Percentiles rank a stretch among this genome's conserved stretches.
Evolutionary conservation across 2,113 vertebrate genomes (phyloP).

Genomic region (Zeus faber): DNA sequence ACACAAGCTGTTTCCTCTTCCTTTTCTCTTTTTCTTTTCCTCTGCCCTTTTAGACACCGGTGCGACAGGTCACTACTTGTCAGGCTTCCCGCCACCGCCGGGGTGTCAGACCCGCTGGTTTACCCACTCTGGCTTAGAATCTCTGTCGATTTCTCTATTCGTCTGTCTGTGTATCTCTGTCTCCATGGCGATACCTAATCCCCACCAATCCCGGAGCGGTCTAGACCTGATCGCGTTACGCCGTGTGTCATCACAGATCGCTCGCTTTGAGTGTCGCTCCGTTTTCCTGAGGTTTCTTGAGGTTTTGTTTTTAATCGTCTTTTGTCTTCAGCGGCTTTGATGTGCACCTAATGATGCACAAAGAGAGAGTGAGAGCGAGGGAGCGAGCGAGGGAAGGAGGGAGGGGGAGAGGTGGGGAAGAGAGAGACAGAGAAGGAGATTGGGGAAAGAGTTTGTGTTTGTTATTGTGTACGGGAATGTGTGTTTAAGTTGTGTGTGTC

Average conservation of each 20-base stretch:
- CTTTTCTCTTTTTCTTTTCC: slow-evolving; percentile 53
- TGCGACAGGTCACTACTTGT: slow-evolving; percentile 67
- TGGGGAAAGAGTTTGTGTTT: too few relatives aligned
- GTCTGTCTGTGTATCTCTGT: slow-evolving; percentile 37
- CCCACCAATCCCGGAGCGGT: slow-evolving; percentile 55
- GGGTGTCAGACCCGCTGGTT: slow-evolving; percentile 43
- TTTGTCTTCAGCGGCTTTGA: too few relatives aligned
- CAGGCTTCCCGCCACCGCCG: slow-evolving; percentile 54
- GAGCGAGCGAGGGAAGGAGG: too few relatives aligned
- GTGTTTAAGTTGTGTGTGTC: not conserved
- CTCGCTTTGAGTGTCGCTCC: too few relatives aligned
- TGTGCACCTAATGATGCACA: too few relatives aligned
- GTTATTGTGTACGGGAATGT: not conserved
- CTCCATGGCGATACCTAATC: slow-evolving; percentile 63
- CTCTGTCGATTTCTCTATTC: slow-evolving; percentile 20
- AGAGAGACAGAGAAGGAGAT: too few relatives aligned
- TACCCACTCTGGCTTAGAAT: slow-evolving; percentile 5
- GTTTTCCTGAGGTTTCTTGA: slow-evolving; percentile 29
- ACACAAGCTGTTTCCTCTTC: not conserved
- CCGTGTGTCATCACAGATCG: slow-evolving; percentile 53
- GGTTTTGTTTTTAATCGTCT: too few relatives aligned
- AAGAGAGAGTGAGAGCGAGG: too few relatives aligned
- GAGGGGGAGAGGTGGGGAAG: too few relatives aligned
- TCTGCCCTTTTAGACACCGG: slow-evolving; percentile 48
- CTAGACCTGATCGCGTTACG: too few relatives aligned